Base-by-base conservation (phyloP, 1,140 invertebrate species). In the Habropoda laboriosa region DNA sequence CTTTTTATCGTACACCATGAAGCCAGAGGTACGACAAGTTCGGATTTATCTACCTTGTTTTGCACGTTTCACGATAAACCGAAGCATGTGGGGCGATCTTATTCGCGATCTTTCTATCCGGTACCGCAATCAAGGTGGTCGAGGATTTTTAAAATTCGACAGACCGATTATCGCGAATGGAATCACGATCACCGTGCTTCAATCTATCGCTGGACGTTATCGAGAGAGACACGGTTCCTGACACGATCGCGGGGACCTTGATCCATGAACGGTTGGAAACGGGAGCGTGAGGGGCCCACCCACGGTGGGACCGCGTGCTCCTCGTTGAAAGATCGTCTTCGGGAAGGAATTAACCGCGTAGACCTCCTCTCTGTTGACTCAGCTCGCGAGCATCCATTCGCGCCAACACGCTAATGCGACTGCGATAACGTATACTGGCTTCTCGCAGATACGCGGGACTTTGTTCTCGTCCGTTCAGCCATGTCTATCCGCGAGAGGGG, bases 321-420 rank as follows among this genome's bases (percentile, higher is more conserved):
- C 35, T 68, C 21, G 38, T 24, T 64, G 40, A 68, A 76, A 61
- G 74, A 72, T 70, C 24, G 64, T 40, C 58, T 68, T 12, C 24
- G n/a, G 53, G 21, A 24, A 66, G 66, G 51, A 81, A 81, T 77
- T 57, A 82, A 32, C 35, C 47, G 49, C 30, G 47, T 18, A 21
- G 40, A 42, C 5, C 57, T n/a, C n/a, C n/a, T n/a, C n/a, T 68
- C 47, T 84, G 63, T 84, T 84, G 76, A 84, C 49, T 74, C 82
- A 61, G 63, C 68, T 61, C 71, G 82, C 61, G 49, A 32, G 18
- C 38, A 45, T 61, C 66, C 60, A 85, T 85, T 85, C 83, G 78
- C 83, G 72, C 38, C 53, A 79, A 80, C 60, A 24, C 71, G 81
- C 49, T 85, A 85, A 85, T 76, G 72, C 63, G 51, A 45, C 7